Evolutionary conservation across 2,113 vertebrate genomes (phyloP).

Genomic region (Rhinoderma darwinii): DNA sequence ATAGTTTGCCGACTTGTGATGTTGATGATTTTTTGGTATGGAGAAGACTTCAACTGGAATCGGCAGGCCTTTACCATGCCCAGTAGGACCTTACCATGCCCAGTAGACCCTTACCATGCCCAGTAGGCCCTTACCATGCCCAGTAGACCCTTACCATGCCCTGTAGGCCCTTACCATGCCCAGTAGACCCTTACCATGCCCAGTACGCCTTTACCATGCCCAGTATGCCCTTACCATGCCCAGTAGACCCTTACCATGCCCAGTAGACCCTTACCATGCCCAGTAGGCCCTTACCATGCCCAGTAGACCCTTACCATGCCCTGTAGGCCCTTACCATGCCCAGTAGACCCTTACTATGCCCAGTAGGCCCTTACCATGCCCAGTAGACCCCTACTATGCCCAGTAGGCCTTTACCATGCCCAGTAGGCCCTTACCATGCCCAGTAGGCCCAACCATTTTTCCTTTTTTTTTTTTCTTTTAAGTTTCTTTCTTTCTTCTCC

Average conservation of each 20-base stretch:
- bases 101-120: too few species aligned
- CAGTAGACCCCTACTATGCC: too few species aligned
- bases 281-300: background rate
- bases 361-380: too few species aligned
- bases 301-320: background rate
- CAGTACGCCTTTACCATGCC: background rate
- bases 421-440: background rate
- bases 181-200: too few species aligned
- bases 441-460: background rate
- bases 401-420: background rate
- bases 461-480: too few species aligned
- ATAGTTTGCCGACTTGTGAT: too few species aligned
- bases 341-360: too few species aligned
- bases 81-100: background rate
- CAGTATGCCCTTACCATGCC: background rate
- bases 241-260: background rate
- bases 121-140: background rate
- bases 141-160: background rate
- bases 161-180: too few species aligned
- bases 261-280: background rate
- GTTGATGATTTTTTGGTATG: background rate
- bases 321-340: too few species aligned
- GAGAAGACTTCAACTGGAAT: background rate
- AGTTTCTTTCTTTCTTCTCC: too few species aligned
- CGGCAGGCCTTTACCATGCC: background rate